Evolutionary conservation across 1,140 invertebrate species (phyloP).

Genomic region (Papilio xuthus): DNA sequence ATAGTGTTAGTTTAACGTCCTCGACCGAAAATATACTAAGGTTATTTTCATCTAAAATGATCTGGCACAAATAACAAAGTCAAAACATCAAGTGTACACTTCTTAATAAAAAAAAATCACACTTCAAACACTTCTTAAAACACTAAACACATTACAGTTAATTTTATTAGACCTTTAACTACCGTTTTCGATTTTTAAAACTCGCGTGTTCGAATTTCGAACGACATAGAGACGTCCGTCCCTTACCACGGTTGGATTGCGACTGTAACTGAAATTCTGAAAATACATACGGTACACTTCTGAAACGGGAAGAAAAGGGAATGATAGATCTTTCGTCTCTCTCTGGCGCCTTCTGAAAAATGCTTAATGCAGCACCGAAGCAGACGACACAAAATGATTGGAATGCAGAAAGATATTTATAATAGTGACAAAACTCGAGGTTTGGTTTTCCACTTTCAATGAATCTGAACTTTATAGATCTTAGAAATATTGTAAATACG

Average conservation of each 20-base stretch:
- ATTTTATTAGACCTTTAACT: conserved; percentile 14
- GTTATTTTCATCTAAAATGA: conserved; percentile 30
- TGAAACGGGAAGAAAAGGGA: conserved; percentile 39
- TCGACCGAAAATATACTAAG: conserved; percentile 31
- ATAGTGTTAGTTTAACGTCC: conserved; percentile 29
- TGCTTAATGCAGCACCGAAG: conserved; percentile 40
- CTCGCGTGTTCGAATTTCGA: conserved; percentile 12
- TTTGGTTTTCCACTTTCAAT: conserved; percentile 7
- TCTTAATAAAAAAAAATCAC: not conserved
- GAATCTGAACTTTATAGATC: not conserved
- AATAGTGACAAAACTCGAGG: conserved; percentile 8
- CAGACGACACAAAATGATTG: conserved; percentile 38
- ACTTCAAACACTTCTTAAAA: not conserved
- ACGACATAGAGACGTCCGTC: conserved; percentile 1
- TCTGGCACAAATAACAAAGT: conserved; percentile 27
- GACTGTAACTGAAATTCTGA: conserved; percentile 43
- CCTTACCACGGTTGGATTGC: conserved; percentile 17
- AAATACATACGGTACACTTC: conserved; percentile 42
- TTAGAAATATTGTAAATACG: too few species aligned
- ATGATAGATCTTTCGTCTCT: not conserved
- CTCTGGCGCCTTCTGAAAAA: conserved; percentile 41
- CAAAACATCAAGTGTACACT: not conserved
- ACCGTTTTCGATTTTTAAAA: conserved; percentile 28
- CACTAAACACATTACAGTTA: not conserved
- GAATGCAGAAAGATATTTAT: conserved; percentile 37